These are phyloP conservation scores for Oegoconia quadripuncta DNA, from an alignment of 2,888 invertebrate genomes.

Conservation along the genomic window DNA sequence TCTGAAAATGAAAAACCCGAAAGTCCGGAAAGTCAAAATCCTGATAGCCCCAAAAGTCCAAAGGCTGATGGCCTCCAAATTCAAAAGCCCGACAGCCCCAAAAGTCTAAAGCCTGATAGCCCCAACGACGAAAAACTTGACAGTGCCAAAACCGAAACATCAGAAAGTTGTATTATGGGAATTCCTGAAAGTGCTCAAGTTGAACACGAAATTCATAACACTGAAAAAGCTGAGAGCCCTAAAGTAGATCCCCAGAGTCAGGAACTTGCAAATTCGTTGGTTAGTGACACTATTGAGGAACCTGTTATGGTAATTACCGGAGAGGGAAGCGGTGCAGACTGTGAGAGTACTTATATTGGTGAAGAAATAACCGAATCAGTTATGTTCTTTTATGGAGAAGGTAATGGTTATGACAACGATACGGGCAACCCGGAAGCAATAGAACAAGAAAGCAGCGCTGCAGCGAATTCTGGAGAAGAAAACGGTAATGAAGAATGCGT, in stretches of 20 bases:
- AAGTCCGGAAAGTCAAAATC: slow-evolving; percentile 1
- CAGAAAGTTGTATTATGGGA: not conserved
- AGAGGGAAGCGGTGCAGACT: slow-evolving; percentile 83
- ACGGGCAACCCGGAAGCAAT: slow-evolving; percentile 82
- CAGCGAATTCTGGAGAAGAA: slow-evolving; percentile 48
- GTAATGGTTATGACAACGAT: slow-evolving; percentile 84
- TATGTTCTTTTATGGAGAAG: slow-evolving; percentile 84
- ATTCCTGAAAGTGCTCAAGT: slow-evolving; percentile 6
- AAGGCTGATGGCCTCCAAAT: slow-evolving; percentile 4
- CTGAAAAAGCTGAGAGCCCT: slow-evolving; percentile 14
- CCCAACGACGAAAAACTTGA: not conserved
- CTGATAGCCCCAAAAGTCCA: not conserved
- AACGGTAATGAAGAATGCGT: slow-evolving; percentile 54
- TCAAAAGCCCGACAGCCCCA: slow-evolving; percentile 6
- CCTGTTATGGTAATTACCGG: slow-evolving; percentile 85
- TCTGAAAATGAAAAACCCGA: slow-evolving; percentile 12
- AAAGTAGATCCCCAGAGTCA: slow-evolving; percentile 20
- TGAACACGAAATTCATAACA: too few species aligned
- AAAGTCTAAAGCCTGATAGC: not conserved
- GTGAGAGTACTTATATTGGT: slow-evolving; percentile 78
- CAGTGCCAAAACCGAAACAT: slow-evolving; percentile 15
- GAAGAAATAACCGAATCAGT: slow-evolving; percentile 87
- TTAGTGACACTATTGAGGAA: slow-evolving; percentile 86
- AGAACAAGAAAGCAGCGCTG: slow-evolving; percentile 42
- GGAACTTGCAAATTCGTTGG: slow-evolving; percentile 16